phyloP scores from a whole-genome alignment of 2,888 invertebrate species.

The Nomada fabriciana region DNA sequence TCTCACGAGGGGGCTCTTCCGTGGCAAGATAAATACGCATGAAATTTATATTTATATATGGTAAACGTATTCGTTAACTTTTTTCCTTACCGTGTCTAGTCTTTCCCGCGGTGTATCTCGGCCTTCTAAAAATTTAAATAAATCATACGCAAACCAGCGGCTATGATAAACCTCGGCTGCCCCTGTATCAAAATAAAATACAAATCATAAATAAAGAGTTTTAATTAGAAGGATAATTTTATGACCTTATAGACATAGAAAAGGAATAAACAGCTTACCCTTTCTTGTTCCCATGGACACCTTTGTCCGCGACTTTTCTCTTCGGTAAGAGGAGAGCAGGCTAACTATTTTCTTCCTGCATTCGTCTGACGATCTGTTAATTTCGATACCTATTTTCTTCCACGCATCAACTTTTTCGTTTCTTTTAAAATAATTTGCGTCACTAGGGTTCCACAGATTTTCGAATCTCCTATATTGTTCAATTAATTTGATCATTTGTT shows the following conservation, averaged over 20 bases:
- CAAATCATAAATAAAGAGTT: background rate
- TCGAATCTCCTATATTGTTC: background rate
- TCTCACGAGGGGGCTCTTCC: background rate
- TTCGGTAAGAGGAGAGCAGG: background rate
- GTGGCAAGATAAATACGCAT: conserved; percentile 5
- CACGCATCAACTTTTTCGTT: background rate
- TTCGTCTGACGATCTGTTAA: background rate
- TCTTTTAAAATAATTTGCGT: background rate
- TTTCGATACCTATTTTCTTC: background rate
- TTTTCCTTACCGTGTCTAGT: background rate
- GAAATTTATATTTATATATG: background rate
- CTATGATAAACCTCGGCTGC: background rate
- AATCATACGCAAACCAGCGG: background rate
- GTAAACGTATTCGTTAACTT: background rate
- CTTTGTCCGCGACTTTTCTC: background rate
- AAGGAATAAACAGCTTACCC: background rate
- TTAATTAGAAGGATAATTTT: background rate
- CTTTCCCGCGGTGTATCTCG: conserved; percentile 1
- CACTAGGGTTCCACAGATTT: conserved; percentile 1
- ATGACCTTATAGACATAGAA: background rate
- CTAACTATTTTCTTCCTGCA: conserved; percentile 1
- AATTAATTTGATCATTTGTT: background rate
- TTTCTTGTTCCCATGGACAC: background rate
- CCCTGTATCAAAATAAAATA: conserved; percentile 1
- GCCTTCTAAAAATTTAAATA: background rate